Percentiles rank a stretch among this genome's conserved stretches.
phyloP scores from a whole-genome alignment of 2,113 vertebrate species.

The Engystomops pustulosus region DNA sequence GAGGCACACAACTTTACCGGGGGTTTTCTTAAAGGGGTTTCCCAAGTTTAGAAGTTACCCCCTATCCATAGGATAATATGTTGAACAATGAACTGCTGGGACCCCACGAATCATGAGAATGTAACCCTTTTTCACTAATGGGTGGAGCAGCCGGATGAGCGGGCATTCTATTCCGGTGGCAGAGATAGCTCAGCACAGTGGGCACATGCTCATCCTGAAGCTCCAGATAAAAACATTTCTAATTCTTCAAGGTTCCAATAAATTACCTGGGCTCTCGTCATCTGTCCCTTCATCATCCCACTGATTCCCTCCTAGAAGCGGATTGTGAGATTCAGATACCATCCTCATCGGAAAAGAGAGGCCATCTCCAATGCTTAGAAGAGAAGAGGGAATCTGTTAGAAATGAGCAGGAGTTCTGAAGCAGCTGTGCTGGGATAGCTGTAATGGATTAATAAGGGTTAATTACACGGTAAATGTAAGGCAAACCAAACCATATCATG shows the following conservation, averaged over 20 bases:
- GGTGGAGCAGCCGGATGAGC: no score
- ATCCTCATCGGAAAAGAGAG: conserved; percentile 89
- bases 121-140: no score
- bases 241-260: background rate
- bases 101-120: no score
- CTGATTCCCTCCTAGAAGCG: conserved; percentile 86
- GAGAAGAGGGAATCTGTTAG: background rate
- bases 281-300: conserved; percentile 88
- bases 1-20: no score
- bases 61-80: no score
- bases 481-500: conserved; percentile 33
- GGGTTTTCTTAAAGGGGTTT: no score
- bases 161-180: no score
- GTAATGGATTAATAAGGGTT: background rate
- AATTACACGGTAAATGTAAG: background rate
- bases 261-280: conserved; percentile 81
- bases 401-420: background rate
- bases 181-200: no score
- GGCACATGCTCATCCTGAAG: no score
- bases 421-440: background rate
- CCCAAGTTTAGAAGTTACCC: no score
- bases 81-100: no score
- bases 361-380: conserved; percentile 87
- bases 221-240: background rate
- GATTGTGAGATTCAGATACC: conserved; percentile 84